Conservation (phyloP, 2,888 invertebrate genomes). For the Nemotelus nigrinus region DNA sequence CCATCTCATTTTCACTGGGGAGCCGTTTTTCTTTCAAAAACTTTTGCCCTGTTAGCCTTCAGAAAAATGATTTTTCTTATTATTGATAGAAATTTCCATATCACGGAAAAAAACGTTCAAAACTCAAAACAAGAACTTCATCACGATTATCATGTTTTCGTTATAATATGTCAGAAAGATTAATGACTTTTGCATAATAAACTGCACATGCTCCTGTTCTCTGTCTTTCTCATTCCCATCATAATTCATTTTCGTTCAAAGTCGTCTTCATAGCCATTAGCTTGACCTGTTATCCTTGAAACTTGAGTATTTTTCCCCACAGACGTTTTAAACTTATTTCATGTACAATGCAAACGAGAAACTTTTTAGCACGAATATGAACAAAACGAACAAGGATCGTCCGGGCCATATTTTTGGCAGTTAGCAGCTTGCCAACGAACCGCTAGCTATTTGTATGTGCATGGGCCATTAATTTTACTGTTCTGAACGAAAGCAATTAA, state of each 20-base stretch:
- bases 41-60: no score
- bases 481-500: constrained; percentile 9
- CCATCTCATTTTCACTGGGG: no score
- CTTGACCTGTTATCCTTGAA: no score
- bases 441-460: constrained; percentile 6
- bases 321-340: no score
- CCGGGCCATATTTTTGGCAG: no score
- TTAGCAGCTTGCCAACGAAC: no score
- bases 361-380: no score
- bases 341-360: no score
- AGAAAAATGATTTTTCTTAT: neutral
- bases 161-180: constrained; percentile 10
- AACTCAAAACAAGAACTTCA: neutral
- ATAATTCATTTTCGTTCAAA: neutral
- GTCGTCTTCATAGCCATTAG: no score
- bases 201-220: neutral
- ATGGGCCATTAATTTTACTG: constrained; percentile 30
- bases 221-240: neutral
- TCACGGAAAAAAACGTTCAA: neutral
- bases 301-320: no score
- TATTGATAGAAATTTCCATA: neutral
- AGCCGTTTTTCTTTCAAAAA: no score
- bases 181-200: constrained; percentile 16
- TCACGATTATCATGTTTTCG: neutral
- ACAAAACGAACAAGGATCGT: no score